phyloP scores from a whole-genome alignment of 2,888 invertebrate species.

The Polietes domitor region DNA sequence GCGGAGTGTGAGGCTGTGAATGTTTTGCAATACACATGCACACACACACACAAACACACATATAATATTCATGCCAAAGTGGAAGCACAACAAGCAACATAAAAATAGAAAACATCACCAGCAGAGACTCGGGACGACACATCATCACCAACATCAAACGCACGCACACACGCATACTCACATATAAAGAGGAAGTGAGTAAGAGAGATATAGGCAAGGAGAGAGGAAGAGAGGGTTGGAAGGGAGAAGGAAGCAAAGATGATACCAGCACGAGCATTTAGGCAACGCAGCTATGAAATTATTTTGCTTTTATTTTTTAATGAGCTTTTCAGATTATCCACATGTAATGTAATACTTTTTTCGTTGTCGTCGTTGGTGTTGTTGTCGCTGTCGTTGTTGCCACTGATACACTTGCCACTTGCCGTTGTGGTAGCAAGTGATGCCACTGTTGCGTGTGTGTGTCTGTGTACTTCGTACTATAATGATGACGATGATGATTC shows the following conservation, averaged over 20 bases:
- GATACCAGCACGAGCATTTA: conserved; percentile 21
- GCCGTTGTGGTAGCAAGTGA: background rate
- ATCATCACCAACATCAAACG: background rate
- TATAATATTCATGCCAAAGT: conserved; percentile 20
- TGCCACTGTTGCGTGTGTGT: conserved; percentile 20
- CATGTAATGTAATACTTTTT: conserved; percentile 57
- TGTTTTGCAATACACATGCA: conserved; percentile 46
- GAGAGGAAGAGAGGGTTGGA: background rate
- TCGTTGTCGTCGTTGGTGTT: background rate
- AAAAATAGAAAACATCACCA: conserved; percentile 27
- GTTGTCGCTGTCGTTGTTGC: conserved; percentile 14
- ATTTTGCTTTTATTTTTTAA: conserved; percentile 62
- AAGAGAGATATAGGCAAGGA: too few species aligned
- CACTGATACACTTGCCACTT: background rate
- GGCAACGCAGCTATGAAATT: conserved; percentile 36
- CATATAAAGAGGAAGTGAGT: background rate
- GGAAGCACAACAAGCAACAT: conserved; percentile 10
- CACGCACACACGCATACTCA: background rate
- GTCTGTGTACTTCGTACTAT: conserved; percentile 13
- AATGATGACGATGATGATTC: conserved; percentile 21
- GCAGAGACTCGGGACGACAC: background rate
- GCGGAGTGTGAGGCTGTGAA: conserved; percentile 36
- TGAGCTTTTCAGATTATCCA: conserved; percentile 65
- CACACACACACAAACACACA: background rate
- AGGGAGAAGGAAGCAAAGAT: background rate